phyloP scores from a whole-genome alignment of 2,113 vertebrate species.

The Pollimyrus isidori region DNA sequence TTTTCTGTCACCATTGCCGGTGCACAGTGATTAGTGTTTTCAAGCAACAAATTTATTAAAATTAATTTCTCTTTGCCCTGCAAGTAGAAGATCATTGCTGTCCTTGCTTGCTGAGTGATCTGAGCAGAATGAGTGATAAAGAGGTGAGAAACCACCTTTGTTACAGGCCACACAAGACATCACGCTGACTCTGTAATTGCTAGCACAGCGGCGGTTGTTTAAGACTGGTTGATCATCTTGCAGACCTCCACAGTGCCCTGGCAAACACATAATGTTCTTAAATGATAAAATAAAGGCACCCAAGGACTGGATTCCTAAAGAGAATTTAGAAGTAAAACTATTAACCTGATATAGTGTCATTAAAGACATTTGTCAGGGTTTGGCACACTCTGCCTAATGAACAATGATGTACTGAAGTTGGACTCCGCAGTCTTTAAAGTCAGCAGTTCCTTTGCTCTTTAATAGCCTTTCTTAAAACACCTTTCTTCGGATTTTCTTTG shows the following conservation, averaged over 20 bases:
- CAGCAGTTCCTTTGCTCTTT: constrained; percentile 8
- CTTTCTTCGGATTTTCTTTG: not conserved
- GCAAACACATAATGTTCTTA: constrained; percentile 14
- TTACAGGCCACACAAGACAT: not conserved
- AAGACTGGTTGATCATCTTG: constrained; percentile 7
- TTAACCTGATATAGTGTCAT: constrained; percentile 20
- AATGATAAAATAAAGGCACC: constrained; percentile 21
- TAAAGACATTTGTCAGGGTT: constrained; percentile 14
- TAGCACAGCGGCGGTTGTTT: constrained; percentile 2
- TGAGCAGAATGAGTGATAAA: not conserved
- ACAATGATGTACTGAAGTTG: not conserved
- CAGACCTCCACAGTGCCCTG: constrained; percentile 6
- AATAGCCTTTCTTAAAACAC: not conserved
- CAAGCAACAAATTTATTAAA: not conserved
- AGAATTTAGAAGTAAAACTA: constrained; percentile 12
- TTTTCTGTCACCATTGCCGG: not conserved
- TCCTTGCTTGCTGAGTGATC: not conserved
- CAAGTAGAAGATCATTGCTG: not conserved
- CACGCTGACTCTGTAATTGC: constrained; percentile 19
- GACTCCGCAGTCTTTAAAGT: not conserved
- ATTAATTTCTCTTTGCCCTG: not conserved
- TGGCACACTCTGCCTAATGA: constrained; percentile 2
- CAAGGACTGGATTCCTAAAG: constrained; percentile 6
- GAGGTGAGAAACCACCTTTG: not conserved
- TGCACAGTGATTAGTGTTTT: not conserved